Evolutionary conservation across 2,113 vertebrate genomes (phyloP), one percentile per base, ranked within the genome.

Genomic region (Nycticorax nycticorax): DNA sequence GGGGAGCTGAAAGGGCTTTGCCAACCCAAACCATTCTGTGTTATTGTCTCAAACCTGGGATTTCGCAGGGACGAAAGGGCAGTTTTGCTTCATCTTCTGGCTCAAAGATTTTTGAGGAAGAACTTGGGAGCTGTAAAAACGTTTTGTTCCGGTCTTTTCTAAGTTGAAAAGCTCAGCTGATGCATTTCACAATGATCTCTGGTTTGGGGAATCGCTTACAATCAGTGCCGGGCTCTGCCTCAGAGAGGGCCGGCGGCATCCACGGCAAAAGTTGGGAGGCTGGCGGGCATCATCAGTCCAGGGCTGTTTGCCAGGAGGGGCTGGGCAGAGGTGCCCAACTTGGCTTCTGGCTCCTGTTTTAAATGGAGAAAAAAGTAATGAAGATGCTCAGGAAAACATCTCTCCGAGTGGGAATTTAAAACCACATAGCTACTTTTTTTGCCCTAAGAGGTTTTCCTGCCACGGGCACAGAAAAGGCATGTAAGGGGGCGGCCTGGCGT

Each of bases 1-100:
- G 39, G 39, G 39, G 39, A 39, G 39, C 39, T 39, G 39, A 39
- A 39, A 39, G 37, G 37, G 37, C 37, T 39, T 39, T 39, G 37
- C 37, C 37, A 39, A 39, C 37, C 37, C 37, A 39, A 39, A 39
- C 10, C 37, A 39, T 39, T 39, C 37, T 12, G 39, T 0, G 18
- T 1, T 22, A 1, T 3, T 9, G 8, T 39, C 47, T 32, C 20
- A 4, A 17, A 27, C 4, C 23, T 2, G 77, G 7, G 2, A 2
- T 14, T 20, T 6, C 10, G 10, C 12, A 2, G 27, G 4, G 13
- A 12, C n/a, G 24, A 18, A 56, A 14, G 15, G 39, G 41, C 15
- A 8, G 18, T 11, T 35, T n/a, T 33, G 10, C 45, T 24, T 52
- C 60, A 35, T n/a, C 24, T 1, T 18, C 5, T 53, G 60, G 14